Percentiles rank a stretch among this genome's conserved stretches.
These are phyloP conservation scores for Phortica variegata DNA, from an alignment of 1,140 invertebrate species.

Conservation along the genomic window DNA sequence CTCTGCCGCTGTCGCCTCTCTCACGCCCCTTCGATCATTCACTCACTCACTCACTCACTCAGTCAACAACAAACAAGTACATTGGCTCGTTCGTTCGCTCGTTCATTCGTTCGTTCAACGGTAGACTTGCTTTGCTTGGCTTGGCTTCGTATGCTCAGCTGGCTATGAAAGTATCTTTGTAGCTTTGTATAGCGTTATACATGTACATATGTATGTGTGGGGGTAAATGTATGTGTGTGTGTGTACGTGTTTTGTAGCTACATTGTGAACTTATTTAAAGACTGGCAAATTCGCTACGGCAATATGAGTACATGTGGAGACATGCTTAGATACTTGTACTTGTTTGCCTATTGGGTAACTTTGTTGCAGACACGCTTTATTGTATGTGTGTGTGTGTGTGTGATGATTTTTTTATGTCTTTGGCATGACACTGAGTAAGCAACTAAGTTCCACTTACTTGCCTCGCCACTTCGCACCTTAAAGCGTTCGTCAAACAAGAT, in stretches of 20 bases:
- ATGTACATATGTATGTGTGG: neutral
- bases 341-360: conserved; percentile 24
- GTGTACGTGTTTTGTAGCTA: conserved; percentile 13
- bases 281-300: neutral
- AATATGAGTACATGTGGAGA: neutral
- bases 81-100: no score
- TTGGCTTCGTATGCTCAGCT: no score
- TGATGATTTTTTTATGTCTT: neutral
- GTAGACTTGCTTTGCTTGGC: no score
- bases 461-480: no score
- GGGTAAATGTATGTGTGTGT: conserved; percentile 18
- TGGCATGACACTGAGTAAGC: neutral
- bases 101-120: no score
- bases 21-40: no score
- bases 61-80: no score
- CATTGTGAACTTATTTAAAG: conserved; percentile 42
- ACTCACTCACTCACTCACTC: no score
- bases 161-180: conserved; percentile 1
- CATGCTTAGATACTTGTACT: conserved; percentile 1
- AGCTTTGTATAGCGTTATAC: conserved; percentile 20
- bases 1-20: no score
- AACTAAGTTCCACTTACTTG: no score
- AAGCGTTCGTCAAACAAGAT: no score
- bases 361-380: conserved; percentile 19
- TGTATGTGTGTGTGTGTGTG: conserved; percentile 3